Evolutionary conservation across 1,140 invertebrate species (phyloP).

Genomic region (Gonatopus flavifemur): DNA sequence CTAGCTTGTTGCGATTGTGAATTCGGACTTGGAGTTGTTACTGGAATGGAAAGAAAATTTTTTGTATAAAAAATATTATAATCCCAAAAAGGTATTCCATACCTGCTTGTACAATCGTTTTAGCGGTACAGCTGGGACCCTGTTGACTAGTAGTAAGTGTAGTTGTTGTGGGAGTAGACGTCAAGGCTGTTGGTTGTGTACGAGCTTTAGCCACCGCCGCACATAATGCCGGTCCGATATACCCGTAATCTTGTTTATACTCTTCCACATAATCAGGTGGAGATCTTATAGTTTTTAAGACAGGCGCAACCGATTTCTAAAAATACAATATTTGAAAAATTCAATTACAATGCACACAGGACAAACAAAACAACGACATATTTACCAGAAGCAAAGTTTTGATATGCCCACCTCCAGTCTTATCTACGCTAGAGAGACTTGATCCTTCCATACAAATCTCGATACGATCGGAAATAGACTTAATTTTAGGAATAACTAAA

Average conservation of each 20-base stretch:
- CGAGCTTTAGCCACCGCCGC: conserved; percentile 79
- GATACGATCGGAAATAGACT: conserved; percentile 81
- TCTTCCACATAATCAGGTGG: conserved; percentile 85
- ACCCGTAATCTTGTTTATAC: conserved; percentile 85
- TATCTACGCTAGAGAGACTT: conserved; percentile 75
- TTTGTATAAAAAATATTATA: conserved; percentile 6
- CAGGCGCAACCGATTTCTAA: conserved; percentile 82
- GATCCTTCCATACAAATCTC: conserved; percentile 73
- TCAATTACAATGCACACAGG: too few relatives aligned
- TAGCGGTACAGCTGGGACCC: conserved; percentile 37
- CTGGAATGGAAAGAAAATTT: too few relatives aligned
- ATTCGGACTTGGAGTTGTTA: conserved; percentile 54
- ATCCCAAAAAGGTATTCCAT: conserved; percentile 10
- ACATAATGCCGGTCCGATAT: conserved; percentile 81
- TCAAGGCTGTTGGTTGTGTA: conserved; percentile 60
- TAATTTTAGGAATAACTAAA: conserved; percentile 88
- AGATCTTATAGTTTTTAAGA: conserved; percentile 76
- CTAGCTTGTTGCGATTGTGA: conserved; percentile 58
- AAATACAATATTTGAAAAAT: too few relatives aligned
- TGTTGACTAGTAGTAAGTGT: conserved; percentile 49
- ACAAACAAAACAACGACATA: too few relatives aligned
- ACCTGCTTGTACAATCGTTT: conserved; percentile 54
- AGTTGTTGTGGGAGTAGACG: conserved; percentile 47
- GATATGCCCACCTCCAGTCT: conserved; percentile 91
- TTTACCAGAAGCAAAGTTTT: conserved; percentile 80